Evolutionary conservation across 2,113 vertebrate genomes (phyloP), one percentile per base, ranked within the genome.

Genomic region (Nothoprocta pentlandii): DNA sequence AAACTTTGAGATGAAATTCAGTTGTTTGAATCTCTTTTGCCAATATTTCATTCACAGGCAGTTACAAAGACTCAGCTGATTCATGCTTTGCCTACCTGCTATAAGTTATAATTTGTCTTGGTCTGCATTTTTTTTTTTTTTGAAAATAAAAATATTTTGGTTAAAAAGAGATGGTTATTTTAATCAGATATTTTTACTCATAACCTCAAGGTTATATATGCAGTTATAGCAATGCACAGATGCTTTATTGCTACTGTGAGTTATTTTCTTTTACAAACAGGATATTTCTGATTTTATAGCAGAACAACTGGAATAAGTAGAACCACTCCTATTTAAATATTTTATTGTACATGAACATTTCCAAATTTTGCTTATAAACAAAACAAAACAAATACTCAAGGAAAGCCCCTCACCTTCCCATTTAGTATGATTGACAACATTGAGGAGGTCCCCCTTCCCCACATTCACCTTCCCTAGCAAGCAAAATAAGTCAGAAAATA

Each of bases 401-500:
- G 15, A 9, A n/a, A 78, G 5, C 20, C 14, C 6, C 16, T 64
- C 44, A 6, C 19, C 1, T 78, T 86, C 23, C 39, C 26, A 44
- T 69, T 66, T 84, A 66, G 30, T 54, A 7, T 47, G 26, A 87
- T 54, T 49, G 75, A n/a, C 11, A 85, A 73, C 54, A 32, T 9
- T 47, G 13, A 34, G 61, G 2, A 42, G 6, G 54, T 56, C 1
- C 25, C 10, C 28, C 8, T 54, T 53, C 34, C 34, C 59, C 4
- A 3, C 17, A 58, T 75, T 10, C 28, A 64, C 13, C 83, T 97
- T 94, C 75, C 85, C 77, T 88, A 36, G 49, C 67, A 85, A 89
- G 51, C 46, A 95, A 54, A 95, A 26, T 68, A 94, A 92, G 42
- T 95, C 74, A 82, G 49, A 96, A 93, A 82, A 34, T 53, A 59